These are phyloP conservation scores for Hemistola chrysoprasaria DNA, from an alignment of 2,888 invertebrate genomes.

Conservation along the genomic window DNA sequence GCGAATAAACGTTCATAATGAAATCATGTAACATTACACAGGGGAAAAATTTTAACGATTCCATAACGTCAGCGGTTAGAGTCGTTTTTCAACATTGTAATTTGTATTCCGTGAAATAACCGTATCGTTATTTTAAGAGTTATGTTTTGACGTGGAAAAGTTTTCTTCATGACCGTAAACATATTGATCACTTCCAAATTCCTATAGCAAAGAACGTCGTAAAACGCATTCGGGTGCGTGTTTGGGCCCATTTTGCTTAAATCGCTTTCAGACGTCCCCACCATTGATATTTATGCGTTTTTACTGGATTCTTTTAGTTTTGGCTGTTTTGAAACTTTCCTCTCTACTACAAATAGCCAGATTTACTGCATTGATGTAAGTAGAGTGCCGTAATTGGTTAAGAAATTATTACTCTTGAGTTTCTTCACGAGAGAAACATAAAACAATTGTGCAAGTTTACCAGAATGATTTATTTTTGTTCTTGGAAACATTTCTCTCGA, in stretches of 20 bases:
- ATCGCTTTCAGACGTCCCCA: slow-evolving; percentile 58
- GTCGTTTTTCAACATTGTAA: slow-evolving; percentile 50
- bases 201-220: slow-evolving; percentile 52
- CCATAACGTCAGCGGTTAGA: slow-evolving; percentile 55
- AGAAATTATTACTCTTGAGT: slow-evolving; percentile 69
- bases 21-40: slow-evolving; percentile 64
- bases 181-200: slow-evolving; percentile 63
- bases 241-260: slow-evolving; percentile 52
- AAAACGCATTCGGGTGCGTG: slow-evolving; percentile 59
- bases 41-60: slow-evolving; percentile 62
- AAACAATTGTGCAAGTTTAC: slow-evolving; percentile 65
- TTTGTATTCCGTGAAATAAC: slow-evolving; percentile 40
- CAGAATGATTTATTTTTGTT: slow-evolving; percentile 65
- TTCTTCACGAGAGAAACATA: slow-evolving; percentile 66
- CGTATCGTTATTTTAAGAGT: slow-evolving; percentile 31
- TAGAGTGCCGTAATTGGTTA: slow-evolving; percentile 73
- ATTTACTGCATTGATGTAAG: slow-evolving; percentile 68
- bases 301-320: slow-evolving; percentile 61
- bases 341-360: slow-evolving; percentile 57
- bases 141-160: slow-evolving; percentile 23
- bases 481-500: slow-evolving; percentile 53
- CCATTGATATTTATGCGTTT: slow-evolving; percentile 75
- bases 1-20: slow-evolving; percentile 69
- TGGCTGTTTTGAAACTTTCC: slow-evolving; percentile 69
- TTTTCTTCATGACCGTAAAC: slow-evolving; percentile 34